Percentiles rank a stretch among this genome's conserved stretches.
Conservation (phyloP, 2,888 invertebrate genomes). For the Apodemia zela region DNA sequence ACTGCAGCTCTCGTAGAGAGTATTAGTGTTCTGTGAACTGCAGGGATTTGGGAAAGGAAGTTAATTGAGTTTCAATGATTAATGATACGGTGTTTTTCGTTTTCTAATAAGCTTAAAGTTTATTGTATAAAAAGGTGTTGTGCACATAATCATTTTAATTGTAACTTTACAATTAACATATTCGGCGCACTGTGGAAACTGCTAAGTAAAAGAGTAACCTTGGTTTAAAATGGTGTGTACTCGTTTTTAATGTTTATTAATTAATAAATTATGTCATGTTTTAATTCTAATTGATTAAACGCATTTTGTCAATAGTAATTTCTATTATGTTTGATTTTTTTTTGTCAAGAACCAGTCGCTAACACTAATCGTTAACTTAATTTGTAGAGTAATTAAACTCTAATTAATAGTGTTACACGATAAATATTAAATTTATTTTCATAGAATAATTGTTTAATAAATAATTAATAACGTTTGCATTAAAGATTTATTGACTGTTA, state of each 20-base stretch:
- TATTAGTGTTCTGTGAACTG: no score
- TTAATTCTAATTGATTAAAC: neutral
- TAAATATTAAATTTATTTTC: no score
- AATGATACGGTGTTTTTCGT: neutral
- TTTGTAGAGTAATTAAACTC: neutral
- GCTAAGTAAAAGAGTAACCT: slow-evolving; percentile 30
- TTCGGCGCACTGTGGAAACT: slow-evolving; percentile 4
- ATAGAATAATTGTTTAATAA: no score
- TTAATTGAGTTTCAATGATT: neutral
- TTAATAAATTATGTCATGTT: slow-evolving; percentile 15
- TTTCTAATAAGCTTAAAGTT: neutral
- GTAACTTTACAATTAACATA: neutral
- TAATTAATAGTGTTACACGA: neutral
- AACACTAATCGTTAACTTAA: neutral
- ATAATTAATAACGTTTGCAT: no score
- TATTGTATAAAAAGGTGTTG: neutral
- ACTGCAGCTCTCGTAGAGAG: no score
- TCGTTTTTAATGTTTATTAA: slow-evolving; percentile 17
- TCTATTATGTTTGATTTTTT: neutral
- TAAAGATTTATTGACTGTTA: no score
- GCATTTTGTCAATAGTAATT: neutral
- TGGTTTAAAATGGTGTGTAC: slow-evolving; percentile 38
- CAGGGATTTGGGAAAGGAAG: slow-evolving; percentile 11
- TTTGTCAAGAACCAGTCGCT: slow-evolving; percentile 4
- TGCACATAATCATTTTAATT: neutral